Base-by-base conservation (phyloP, 1,140 invertebrate species). In the Heliconius melpomene region DNA sequence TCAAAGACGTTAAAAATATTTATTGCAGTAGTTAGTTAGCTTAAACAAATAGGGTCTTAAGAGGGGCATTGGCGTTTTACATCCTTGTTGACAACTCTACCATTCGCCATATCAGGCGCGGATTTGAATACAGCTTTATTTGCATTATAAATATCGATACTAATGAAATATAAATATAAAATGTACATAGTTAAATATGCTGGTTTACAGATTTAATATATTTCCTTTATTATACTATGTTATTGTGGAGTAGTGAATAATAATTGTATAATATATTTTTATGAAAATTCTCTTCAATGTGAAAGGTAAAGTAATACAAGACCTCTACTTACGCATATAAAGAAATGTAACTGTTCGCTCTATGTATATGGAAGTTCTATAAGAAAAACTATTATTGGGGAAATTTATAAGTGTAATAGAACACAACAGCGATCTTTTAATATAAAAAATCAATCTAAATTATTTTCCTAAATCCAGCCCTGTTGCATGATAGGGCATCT, bases 51-150 rank as follows among this genome's bases (percentile, higher is more conserved):
- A 91, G 84, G 85, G 86, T 89, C 89, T 87, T 83, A 86, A 86
- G 86, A 85, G 82, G 85, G 85, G 84, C 86, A 85, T 86, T 82
- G 76, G 87, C 86, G 88, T 92, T 94, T 93, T 93, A 94, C 90
- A 93, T 90, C 88, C 91, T 90, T 85, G 93, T 93, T 93, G 93
- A 94, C 93, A 94, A 89, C 82, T 89, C 72, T 85, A 75, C 87
- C 89, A 89, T 91, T 91, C 86, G 89, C 85, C 88, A 88, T 76
- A 75, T 72, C 92, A 92, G 91, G 85, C 40, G 54, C 83, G 90
- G 46, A 93, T 79, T 90, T 60, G 52, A 66, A 66, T 66, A 29
- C 9, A 66, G 26, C 26, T 66, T 29, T 2, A 60, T 60, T 60
- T 60, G 54, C 54, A 23, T 60, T 60, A 23, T 60, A 60, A 60